Conservation (phyloP, 2,888 invertebrate genomes). For the Athalia circularis region DNA sequence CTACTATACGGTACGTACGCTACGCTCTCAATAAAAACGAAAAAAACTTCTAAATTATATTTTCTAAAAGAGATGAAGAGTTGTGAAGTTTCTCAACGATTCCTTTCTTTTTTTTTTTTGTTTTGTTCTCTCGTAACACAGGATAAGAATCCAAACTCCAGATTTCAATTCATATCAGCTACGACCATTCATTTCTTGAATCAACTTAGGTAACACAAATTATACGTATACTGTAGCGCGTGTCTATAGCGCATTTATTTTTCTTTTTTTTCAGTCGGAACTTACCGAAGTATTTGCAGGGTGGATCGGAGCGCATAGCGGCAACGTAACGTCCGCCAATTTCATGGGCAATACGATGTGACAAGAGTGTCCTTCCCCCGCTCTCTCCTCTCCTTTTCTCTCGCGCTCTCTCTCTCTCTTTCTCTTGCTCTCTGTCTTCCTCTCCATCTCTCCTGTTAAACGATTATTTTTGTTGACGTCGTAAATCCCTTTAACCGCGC, state of each 20-base stretch:
- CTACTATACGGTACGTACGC: not conserved
- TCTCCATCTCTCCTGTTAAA: constrained; percentile 55
- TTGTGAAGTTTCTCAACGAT: not conserved
- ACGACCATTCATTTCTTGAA: not conserved
- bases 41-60: not conserved
- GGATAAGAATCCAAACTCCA: no score
- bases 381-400: not conserved
- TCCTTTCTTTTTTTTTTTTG: not conserved
- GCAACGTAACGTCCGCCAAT: constrained; percentile 53
- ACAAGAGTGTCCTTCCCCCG: constrained; percentile 24
- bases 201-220: no score
- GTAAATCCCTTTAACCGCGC: constrained; percentile 63
- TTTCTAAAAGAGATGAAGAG: not conserved
- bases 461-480: constrained; percentile 66
- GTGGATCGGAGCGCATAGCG: not conserved
- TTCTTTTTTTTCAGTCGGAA: constrained; percentile 21
- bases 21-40: not conserved
- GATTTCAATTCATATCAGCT: not conserved
- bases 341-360: constrained; percentile 61
- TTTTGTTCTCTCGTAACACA: no score
- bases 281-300: not conserved
- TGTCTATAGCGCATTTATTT: not conserved
- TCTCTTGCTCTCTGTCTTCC: not conserved
- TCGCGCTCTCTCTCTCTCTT: constrained; percentile 14
- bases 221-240: not conserved